These are phyloP conservation scores for Hermaeophaga mercurialis DNA, from an alignment of 2,888 invertebrate genomes.

Conservation along the genomic window DNA sequence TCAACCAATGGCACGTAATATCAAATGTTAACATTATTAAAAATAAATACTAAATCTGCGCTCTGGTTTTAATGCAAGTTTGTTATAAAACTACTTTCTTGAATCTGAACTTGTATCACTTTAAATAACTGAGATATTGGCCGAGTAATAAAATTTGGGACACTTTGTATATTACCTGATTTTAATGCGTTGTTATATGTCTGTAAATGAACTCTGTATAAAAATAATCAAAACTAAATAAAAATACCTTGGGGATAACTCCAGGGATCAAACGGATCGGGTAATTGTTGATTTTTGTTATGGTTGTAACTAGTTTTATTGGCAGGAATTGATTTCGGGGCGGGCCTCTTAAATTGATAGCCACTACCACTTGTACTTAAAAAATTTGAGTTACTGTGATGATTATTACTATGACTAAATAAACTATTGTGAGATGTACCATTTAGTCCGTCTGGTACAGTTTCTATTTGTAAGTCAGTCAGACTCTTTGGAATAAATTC, in stretches of 20 bases:
- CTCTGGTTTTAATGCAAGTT: too few relatives aligned
- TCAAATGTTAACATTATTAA: too few relatives aligned
- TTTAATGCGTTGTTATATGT: too few relatives aligned
- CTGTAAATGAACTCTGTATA: too few relatives aligned
- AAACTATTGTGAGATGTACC: constrained; percentile 59
- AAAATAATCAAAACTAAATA: constrained; percentile 41
- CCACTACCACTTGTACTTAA: constrained; percentile 37
- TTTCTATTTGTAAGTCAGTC: constrained; percentile 84
- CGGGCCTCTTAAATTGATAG: constrained; percentile 47
- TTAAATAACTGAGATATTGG: too few relatives aligned
- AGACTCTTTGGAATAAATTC: constrained; percentile 92
- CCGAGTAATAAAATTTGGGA: too few relatives aligned
- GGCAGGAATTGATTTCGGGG: constrained; percentile 48
- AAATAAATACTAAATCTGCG: too few relatives aligned
- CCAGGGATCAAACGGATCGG: constrained; percentile 65
- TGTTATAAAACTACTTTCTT: too few relatives aligned
- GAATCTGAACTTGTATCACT: too few relatives aligned
- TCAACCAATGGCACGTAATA: too few relatives aligned
- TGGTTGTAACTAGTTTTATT: constrained; percentile 51
- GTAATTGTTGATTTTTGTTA: constrained; percentile 44
- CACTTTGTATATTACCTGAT: too few relatives aligned
- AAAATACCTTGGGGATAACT: constrained; percentile 63
- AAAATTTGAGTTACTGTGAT: constrained; percentile 40
- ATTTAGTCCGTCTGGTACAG: constrained; percentile 68
- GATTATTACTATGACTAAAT: constrained; percentile 38